Evolutionary conservation across 23 tunicate genomes (phyloP).

Genomic region (Pegea sp.): DNA sequence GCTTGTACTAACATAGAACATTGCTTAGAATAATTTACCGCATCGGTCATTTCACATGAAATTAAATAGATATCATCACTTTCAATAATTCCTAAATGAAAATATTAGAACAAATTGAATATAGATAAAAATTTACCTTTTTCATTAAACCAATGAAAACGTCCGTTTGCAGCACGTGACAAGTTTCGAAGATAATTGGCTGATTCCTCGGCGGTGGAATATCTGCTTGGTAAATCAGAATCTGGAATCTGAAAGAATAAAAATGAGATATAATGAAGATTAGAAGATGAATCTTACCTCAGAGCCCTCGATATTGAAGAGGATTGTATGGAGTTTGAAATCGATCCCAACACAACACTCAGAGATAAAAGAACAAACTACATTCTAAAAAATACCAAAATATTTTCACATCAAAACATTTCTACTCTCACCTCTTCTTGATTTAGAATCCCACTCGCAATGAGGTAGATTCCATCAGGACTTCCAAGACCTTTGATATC

Average conservation of each 20-base stretch:
- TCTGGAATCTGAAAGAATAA: conserved; percentile 9
- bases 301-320: conserved; percentile 76
- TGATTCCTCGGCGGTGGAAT: conserved; percentile 30
- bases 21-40: conserved; percentile 45
- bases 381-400: conserved; percentile 16
- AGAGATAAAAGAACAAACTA: conserved; percentile 46
- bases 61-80: conserved; percentile 53
- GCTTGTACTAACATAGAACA: conserved; percentile 41
- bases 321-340: conserved; percentile 31
- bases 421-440: conserved; percentile 85
- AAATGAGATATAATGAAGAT: not conserved
- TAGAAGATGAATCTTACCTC: conserved; percentile 16
- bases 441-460: conserved; percentile 62
- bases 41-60: conserved; percentile 54
- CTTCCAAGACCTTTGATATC: conserved; percentile 39
- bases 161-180: conserved; percentile 35
- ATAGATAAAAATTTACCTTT: conserved; percentile 6
- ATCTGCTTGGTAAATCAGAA: conserved; percentile 40
- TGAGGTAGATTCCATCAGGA: conserved; percentile 46
- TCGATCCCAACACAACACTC: conserved; percentile 43
- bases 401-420: too few species aligned
- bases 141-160: conserved; percentile 85
- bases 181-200: conserved; percentile 46
- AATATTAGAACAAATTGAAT: not conserved
- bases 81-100: conserved; percentile 44